These are phyloP conservation scores for Dolichoris vasculosae DNA, from an alignment of 1,140 invertebrate genomes.

Conservation along the genomic window DNA sequence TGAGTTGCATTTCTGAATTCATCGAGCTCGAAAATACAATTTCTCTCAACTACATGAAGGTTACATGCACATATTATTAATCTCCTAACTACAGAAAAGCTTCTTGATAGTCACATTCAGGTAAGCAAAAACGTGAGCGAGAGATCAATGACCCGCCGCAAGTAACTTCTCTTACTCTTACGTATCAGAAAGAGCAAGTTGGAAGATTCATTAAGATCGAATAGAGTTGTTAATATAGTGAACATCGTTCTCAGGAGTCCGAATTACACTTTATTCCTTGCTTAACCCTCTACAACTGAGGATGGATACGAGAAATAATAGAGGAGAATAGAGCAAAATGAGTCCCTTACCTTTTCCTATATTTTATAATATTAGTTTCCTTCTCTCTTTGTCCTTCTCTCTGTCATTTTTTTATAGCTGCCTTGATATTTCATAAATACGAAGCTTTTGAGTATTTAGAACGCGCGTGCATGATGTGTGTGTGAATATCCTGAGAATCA, in stretches of 20 bases:
- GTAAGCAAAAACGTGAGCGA: conserved; percentile 29
- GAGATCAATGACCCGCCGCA: neutral
- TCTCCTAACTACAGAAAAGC: conserved; percentile 36
- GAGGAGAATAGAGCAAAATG: neutral
- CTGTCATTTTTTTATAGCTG: neutral
- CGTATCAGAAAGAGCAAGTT: neutral
- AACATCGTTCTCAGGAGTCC: conserved; percentile 21
- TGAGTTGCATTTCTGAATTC: conserved; percentile 21
- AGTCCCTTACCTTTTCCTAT: neutral
- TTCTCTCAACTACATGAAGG: neutral
- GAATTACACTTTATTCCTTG: conserved; percentile 19
- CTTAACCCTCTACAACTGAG: conserved; percentile 4
- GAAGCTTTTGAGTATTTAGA: neutral
- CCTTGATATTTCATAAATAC: neutral
- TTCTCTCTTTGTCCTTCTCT: neutral
- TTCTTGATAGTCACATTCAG: neutral
- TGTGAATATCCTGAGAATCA: neutral
- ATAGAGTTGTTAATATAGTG: conserved; percentile 47
- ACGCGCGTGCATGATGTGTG: neutral
- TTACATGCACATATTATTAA: conserved; percentile 38
- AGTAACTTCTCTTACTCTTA: neutral
- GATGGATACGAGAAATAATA: conserved; percentile 22
- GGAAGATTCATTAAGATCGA: conserved; percentile 46
- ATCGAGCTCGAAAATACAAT: conserved; percentile 41
- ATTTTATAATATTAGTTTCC: conserved; percentile 8